Conservation (phyloP, 2,113 vertebrate genomes). For the Centrocercus urophasianus region DNA sequence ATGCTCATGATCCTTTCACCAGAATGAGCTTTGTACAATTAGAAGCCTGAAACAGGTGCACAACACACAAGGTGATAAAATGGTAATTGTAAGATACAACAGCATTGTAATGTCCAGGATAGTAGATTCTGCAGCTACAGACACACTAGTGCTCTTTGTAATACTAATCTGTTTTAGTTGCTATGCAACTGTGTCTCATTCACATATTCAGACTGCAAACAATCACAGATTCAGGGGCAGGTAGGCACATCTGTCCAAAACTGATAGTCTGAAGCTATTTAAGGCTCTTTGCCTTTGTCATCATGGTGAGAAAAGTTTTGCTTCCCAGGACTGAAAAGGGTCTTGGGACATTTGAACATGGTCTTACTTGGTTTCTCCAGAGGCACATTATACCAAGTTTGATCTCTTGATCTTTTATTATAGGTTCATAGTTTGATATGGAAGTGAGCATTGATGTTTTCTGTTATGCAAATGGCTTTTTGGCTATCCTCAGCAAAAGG, state of each 20-base stretch:
- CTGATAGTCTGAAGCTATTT: not conserved
- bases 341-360: not conserved
- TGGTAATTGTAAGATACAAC: conserved; percentile 59
- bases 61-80: conserved; percentile 76
- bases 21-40: conserved; percentile 78
- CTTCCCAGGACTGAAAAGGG: not conserved
- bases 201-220: not conserved
- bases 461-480: not conserved
- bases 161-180: conserved; percentile 6
- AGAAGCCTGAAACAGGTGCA: conserved; percentile 62
- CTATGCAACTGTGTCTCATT: not conserved
- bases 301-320: not conserved
- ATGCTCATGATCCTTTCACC: conserved; percentile 75
- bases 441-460: not conserved
- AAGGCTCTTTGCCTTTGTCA: not conserved
- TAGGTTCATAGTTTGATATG: not conserved
- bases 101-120: conserved; percentile 21
- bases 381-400: not conserved
- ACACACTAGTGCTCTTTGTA: not conserved
- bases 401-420: not conserved
- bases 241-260: not conserved
- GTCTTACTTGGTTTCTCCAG: not conserved
- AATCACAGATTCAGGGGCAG: not conserved
- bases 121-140: conserved; percentile 16
- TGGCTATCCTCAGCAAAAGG: not conserved